A percentile compares a stretch with the other conserved stretches of the same genome.
Evolutionary conservation across 35 echinoderm and acorn worm species (phyloP).

Genomic region (Holothuria glaberrima): DNA sequence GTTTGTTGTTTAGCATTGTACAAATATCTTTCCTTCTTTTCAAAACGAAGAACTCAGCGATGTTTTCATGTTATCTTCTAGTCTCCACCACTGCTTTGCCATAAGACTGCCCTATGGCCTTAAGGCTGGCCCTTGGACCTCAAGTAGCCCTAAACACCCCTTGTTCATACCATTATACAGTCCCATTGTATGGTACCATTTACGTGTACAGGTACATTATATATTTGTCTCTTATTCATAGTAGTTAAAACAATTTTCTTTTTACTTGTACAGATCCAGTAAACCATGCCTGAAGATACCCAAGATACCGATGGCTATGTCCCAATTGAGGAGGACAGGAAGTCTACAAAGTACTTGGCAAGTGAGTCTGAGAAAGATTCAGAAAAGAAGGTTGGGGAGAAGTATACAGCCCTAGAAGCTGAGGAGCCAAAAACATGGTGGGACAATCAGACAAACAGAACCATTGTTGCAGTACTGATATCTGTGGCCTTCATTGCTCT

Average conservation of each 20-base stretch:
- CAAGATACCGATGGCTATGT: neutral
- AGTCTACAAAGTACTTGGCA: slow-evolving; percentile 17
- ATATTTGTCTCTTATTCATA: too few species aligned
- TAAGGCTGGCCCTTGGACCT: too few species aligned
- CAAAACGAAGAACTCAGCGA: too few species aligned
- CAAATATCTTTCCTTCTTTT: too few species aligned
- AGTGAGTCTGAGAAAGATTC: neutral
- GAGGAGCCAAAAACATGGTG: slow-evolving; percentile 44
- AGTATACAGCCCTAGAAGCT: slow-evolving; percentile 15
- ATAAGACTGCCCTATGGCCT: too few species aligned
- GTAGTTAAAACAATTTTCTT: neutral
- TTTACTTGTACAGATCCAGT: neutral
- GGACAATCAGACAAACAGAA: slow-evolving; percentile 56
- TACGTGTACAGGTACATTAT: too few species aligned
- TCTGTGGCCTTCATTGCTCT: slow-evolving; percentile 51
- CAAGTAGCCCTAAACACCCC: too few species aligned
- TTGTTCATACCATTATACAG: too few species aligned
- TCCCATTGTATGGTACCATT: too few species aligned
- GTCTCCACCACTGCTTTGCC: too few species aligned
- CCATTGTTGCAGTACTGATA: slow-evolving; percentile 34
- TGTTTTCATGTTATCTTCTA: too few species aligned
- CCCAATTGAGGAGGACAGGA: neutral
- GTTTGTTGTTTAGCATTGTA: too few species aligned
- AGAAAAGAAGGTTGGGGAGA: slow-evolving; percentile 21
- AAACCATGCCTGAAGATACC: slow-evolving; percentile 31